Percentiles rank a stretch among this genome's conserved stretches.
Conservation (phyloP, 2,113 vertebrate species). For the Gallinago undulata region DNA sequence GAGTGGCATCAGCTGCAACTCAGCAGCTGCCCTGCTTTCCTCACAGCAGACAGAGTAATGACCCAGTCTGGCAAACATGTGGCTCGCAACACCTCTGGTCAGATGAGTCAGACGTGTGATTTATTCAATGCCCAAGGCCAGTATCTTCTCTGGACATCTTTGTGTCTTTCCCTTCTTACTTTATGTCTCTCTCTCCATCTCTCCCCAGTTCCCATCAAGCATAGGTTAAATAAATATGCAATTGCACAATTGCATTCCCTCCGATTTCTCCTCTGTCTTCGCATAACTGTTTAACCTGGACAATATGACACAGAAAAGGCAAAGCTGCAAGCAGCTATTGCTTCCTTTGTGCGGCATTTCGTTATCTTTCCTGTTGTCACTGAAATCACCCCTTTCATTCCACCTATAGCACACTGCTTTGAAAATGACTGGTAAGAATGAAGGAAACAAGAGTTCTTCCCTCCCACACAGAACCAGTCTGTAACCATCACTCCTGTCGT, state of each 20-base stretch:
- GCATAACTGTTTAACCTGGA: neutral
- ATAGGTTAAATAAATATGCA: neutral
- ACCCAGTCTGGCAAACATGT: neutral
- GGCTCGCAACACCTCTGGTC: neutral
- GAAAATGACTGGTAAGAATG: neutral
- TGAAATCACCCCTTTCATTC: neutral
- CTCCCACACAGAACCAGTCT: neutral
- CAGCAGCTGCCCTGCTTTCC: neutral
- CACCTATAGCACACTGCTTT: neutral
- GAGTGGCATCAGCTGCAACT: neutral
- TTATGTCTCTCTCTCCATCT: neutral
- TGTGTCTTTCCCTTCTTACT: neutral
- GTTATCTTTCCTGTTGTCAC: neutral
- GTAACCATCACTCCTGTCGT: neutral
- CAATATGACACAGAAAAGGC: neutral
- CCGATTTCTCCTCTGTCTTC: neutral
- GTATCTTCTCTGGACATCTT: neutral
- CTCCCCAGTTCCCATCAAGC: neutral
- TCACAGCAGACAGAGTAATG: neutral
- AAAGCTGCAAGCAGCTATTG: neutral
- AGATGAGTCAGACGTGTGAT: conserved; percentile 12
- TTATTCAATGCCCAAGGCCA: conserved; percentile 7
- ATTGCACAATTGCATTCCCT: neutral
- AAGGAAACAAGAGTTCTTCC: neutral
- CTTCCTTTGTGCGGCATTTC: neutral